These are phyloP conservation scores for Montipora capricornis DNA, from an alignment of 64 coral and sea anemone species.

Conservation along the genomic window DNA sequence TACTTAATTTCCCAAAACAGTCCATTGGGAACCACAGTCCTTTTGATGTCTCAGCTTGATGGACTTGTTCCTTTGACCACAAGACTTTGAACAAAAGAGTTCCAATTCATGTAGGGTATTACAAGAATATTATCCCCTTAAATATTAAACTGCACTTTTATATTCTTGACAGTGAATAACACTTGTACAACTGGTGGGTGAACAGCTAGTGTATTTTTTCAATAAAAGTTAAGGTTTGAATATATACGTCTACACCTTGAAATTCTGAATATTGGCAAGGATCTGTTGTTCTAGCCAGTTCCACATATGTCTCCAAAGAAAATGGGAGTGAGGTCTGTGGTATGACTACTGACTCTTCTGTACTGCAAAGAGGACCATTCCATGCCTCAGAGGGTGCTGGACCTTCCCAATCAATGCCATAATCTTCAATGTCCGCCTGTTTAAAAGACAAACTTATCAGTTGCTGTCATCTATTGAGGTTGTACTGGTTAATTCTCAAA, in stretches of 20 bases:
- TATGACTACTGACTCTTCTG: conserved; percentile 12
- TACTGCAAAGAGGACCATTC: conserved; percentile 2
- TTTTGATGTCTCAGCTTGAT: too few relatives aligned
- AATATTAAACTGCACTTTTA: too few relatives aligned
- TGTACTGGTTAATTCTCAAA: too few relatives aligned
- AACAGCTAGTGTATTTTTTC: conserved; percentile 27
- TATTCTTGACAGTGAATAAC: neutral
- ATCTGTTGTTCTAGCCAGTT: conserved; percentile 17
- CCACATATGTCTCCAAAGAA: conserved; percentile 10
- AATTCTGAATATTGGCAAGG: conserved; percentile 12
- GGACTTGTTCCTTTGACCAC: too few relatives aligned
- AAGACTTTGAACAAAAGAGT: too few relatives aligned
- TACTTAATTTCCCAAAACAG: too few relatives aligned
- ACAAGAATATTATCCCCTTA: too few relatives aligned
- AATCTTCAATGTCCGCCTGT: conserved; percentile 11
- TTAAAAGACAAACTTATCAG: neutral
- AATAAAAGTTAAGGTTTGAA: too few relatives aligned
- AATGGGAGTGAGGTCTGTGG: conserved; percentile 50
- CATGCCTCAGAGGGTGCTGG: conserved; percentile 25
- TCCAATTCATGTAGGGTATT: too few relatives aligned
- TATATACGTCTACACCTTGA: conserved; percentile 62
- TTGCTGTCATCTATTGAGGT: neutral
- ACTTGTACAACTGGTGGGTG: neutral
- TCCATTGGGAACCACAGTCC: too few relatives aligned
- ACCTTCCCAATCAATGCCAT: conserved; percentile 21